Conservation (phyloP, 2,113 vertebrate genomes). For the Mola mola region DNA sequence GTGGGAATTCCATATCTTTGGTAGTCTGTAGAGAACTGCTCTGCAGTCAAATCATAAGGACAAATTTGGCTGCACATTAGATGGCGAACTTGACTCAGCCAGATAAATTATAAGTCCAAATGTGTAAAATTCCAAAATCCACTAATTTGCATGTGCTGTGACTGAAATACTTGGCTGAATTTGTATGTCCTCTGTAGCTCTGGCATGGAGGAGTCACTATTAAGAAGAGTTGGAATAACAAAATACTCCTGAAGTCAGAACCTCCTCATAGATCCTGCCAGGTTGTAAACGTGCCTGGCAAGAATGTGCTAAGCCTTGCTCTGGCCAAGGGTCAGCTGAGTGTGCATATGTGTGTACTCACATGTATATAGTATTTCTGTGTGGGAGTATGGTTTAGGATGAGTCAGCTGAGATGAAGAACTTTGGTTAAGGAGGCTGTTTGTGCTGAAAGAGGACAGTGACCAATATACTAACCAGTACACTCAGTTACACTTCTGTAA, state of each 20-base stretch:
- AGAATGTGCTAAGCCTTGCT: constrained; percentile 73
- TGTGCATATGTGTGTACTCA: constrained; percentile 12
- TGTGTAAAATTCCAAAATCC: constrained; percentile 39
- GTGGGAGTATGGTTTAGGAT: constrained; percentile 37
- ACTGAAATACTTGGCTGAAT: constrained; percentile 49
- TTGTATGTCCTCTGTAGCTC: constrained; percentile 57
- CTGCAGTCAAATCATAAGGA: constrained; percentile 11
- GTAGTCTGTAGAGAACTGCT: constrained; percentile 8
- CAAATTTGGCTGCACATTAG: constrained; percentile 31
- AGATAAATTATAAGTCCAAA: constrained; percentile 52
- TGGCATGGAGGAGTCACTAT: constrained; percentile 50
- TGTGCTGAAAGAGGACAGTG: too few relatives aligned
- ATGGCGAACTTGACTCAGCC: constrained; percentile 31
- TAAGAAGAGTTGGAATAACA: constrained; percentile 71
- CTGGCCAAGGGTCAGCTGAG: constrained; percentile 32
- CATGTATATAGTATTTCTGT: too few relatives aligned
- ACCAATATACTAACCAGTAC: too few relatives aligned
- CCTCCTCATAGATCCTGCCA: constrained; percentile 68
- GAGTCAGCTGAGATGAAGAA: constrained; percentile 43
- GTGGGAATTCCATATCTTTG: constrained; percentile 19
- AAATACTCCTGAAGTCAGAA: constrained; percentile 69
- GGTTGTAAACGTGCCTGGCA: constrained; percentile 72
- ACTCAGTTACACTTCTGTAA: too few relatives aligned
- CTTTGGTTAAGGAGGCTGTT: too few relatives aligned
- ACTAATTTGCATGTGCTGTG: constrained; percentile 50